Evolutionary conservation across 2,797 vertebrate species (phyloP).

Genomic region (Emys orbicularis): DNA sequence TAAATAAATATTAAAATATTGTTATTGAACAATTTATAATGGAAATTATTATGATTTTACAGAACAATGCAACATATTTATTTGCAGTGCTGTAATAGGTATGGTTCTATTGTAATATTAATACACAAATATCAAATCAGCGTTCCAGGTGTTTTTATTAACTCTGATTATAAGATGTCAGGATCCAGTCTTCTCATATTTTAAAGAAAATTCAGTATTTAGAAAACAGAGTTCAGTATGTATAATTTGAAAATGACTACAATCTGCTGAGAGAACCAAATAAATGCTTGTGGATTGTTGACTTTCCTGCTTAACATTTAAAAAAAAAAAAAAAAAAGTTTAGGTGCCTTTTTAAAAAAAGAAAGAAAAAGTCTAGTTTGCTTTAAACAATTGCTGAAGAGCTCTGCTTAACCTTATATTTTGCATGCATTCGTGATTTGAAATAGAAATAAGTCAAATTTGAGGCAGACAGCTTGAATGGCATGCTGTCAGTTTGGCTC

Average conservation of each 20-base stretch:
- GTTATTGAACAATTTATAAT: conserved; percentile 74
- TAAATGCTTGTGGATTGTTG: conserved; percentile 8
- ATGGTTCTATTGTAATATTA: neutral
- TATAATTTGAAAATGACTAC: conserved; percentile 12
- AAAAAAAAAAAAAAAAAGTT: neutral
- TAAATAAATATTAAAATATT: conserved; percentile 64
- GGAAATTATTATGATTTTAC: conserved; percentile 79
- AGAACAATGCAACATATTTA: conserved; percentile 81
- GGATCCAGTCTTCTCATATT: conserved; percentile 6
- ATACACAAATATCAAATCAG: neutral
- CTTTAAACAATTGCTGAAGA: conserved; percentile 65
- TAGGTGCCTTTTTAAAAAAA: neutral
- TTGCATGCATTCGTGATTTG: conserved; percentile 91
- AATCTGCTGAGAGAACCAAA: neutral
- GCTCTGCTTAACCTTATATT: conserved; percentile 82
- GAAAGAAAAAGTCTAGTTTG: conserved; percentile 8
- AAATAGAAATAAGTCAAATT: conserved; percentile 76
- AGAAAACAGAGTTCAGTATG: neutral
- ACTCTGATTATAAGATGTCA: neutral
- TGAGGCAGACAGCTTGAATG: conserved; percentile 91
- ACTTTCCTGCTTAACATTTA: conserved; percentile 25
- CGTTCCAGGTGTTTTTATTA: conserved; percentile 29
- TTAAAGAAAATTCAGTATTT: neutral
- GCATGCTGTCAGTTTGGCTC: conserved; percentile 92
- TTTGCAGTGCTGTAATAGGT: conserved; percentile 23